phyloP scores from a whole-genome alignment of 2,797 vertebrate species.

The Prionace glauca region DNA sequence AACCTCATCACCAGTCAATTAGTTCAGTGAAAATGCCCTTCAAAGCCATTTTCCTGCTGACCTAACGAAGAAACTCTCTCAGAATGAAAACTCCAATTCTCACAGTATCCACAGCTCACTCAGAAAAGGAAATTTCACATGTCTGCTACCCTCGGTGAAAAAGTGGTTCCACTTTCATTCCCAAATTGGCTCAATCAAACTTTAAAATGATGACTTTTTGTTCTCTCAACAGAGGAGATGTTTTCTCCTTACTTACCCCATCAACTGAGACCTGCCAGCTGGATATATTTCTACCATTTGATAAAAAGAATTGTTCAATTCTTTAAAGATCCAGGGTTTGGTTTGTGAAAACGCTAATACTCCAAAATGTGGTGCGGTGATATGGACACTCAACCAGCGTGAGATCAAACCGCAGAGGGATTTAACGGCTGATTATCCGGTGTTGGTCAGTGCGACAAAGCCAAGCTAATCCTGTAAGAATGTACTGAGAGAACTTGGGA shows the following conservation, averaged over 20 bases:
- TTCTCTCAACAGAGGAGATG: background rate
- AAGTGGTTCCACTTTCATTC: background rate
- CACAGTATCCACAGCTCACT: background rate
- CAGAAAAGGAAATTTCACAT: background rate
- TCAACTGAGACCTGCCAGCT: background rate
- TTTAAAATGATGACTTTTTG: background rate
- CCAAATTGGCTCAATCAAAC: background rate
- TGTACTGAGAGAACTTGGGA: background rate
- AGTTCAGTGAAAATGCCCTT: background rate
- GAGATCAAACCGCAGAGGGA: background rate
- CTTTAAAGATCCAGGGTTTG: background rate
- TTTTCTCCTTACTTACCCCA: background rate
- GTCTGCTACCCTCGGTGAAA: background rate
- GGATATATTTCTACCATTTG: background rate
- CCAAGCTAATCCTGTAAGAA: constrained; percentile 16
- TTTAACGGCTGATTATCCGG: background rate
- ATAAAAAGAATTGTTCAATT: background rate
- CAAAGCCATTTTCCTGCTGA: background rate
- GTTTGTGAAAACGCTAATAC: too few relatives aligned
- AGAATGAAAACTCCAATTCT: background rate
- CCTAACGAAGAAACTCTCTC: too few relatives aligned
- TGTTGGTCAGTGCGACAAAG: background rate
- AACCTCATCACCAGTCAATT: background rate
- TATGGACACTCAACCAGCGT: background rate
- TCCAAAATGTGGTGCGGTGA: background rate